Evolutionary conservation across 2,888 invertebrate genomes (phyloP), one percentile per base, ranked within the genome.

Genomic region (Parnassius glacialis): DNA sequence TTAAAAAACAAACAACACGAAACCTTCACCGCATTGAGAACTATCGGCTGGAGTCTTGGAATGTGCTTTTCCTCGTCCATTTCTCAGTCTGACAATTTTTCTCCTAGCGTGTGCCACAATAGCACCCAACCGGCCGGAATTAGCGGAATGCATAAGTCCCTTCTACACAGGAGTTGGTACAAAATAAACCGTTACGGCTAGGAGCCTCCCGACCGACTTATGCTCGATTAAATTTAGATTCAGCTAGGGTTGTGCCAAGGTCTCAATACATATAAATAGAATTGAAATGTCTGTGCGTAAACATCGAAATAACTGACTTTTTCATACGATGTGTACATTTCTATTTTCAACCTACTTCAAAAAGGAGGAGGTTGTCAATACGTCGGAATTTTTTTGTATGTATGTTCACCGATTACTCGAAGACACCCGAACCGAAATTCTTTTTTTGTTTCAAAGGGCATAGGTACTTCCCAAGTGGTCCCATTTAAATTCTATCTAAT

Each of bases 101-200:
- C 61, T 42, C 42, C 61, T 20, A 3, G 53, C 25, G 43, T 57
- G 10, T 9, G 53, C 57, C 47, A 57, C 52, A 2, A 62, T 48
- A 12, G 57, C 57, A 52, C 52, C 57, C 44, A 57, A 48, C 10
- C 57, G 61, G 53, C 61, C 61, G 12, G 61, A 53, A 43, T 34
- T 53, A 2, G 25, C 52, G 42, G 57, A n/a, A 43, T 48, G 43
- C 61, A 62, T 62, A 47, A 16, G 51, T 48, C 53, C 55, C 25
- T 7, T 9, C 13, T 11, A 45, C 57, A 43, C 41, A 12, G 12
- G 45, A n/a, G 9, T 7, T 42, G 16, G 13, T 16, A 43, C 43
- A 16, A 48, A 51, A 51, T 44, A 50, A n/a, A 25, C n/a, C 45
- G 56, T 7, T 51, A 44, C 51, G 43, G 56, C 12, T 25, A 12